phyloP scores from a whole-genome alignment of 2,888 invertebrate genomes.

The Periphyllus acericola region DNA sequence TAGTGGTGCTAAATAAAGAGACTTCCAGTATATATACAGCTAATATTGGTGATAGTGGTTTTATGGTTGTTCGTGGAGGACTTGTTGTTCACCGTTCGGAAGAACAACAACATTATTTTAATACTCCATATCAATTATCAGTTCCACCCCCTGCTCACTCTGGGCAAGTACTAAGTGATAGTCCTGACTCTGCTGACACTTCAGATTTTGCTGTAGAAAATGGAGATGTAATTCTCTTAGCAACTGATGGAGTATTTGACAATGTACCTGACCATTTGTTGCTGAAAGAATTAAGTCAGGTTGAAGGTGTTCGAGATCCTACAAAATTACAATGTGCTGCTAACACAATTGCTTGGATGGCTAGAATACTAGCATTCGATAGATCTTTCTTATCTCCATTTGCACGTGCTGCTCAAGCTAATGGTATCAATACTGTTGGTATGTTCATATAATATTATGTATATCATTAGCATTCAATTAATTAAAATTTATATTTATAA shows the following conservation, averaged over 20 bases:
- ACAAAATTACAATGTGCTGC: constrained; percentile 87
- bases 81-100: constrained; percentile 90
- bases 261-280: constrained; percentile 93
- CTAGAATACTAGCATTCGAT: constrained; percentile 92
- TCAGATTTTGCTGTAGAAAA: constrained; percentile 88
- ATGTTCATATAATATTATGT: constrained; percentile 65
- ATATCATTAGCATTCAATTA: not conserved
- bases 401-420: constrained; percentile 89
- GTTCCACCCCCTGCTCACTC: constrained; percentile 91
- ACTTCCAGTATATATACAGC: constrained; percentile 93
- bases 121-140: constrained; percentile 97
- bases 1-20: constrained; percentile 90
- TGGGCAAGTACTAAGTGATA: constrained; percentile 88
- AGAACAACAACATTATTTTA: constrained; percentile 98
- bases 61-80: constrained; percentile 89
- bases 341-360: constrained; percentile 95
- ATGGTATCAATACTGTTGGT: constrained; percentile 94
- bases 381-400: constrained; percentile 96
- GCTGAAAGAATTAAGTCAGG: constrained; percentile 82
- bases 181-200: constrained; percentile 91
- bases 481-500: too few species aligned
- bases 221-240: constrained; percentile 93
- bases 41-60: constrained; percentile 99
- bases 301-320: constrained; percentile 78
- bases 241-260: constrained; percentile 98